Evolutionary conservation across 1,140 invertebrate genomes (phyloP), one percentile per base, ranked within the genome.

Genomic region (Hormaphis cornu): DNA sequence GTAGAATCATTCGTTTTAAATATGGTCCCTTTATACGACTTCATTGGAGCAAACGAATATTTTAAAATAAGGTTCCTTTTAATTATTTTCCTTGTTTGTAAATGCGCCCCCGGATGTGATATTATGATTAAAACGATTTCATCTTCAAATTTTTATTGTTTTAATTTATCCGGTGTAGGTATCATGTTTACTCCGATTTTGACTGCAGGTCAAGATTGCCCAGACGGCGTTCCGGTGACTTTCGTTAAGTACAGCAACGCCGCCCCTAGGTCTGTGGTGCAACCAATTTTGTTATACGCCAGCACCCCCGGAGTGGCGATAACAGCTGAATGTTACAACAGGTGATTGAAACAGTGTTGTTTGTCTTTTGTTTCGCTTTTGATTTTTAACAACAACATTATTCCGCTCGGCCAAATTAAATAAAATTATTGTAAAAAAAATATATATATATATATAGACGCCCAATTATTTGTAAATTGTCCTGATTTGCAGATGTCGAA

Each of bases 291-390:
- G 48, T 69, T 78, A 14, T 78, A 75, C 48, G 71, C 71, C 20
- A 73, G 74, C 14, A 73, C 73, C 22, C 74, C 74, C 16, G 74
- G 74, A n/a, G 72, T 74, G 16, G 76, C 76, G 26, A 76, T 78
- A 33, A 78, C 77, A 9, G 76, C 76, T 20, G 76, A 77, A 70
- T 78, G 77, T 72, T 77, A 78, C 66, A 77, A 77, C 72, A 76
- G 77, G 75, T 76, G 61, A 70, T 26, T 58, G 12, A 58, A 66
- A 28, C 10, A 1, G 7, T 70, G 2, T 24, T 44, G 2, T 69
- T 24, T 52, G 50, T 50, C 16, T 18, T 71, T 6, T 50, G 20
- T 40, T 26, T 53, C 26, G 9, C 3, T 24, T 54, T 20, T 37
- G 10, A 14, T 42, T 24, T 40, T 37, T 8, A 18, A 40, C 8